Evolutionary conservation across 2,888 invertebrate species (phyloP).

Genomic region (Prostheceraeus crozeri): DNA sequence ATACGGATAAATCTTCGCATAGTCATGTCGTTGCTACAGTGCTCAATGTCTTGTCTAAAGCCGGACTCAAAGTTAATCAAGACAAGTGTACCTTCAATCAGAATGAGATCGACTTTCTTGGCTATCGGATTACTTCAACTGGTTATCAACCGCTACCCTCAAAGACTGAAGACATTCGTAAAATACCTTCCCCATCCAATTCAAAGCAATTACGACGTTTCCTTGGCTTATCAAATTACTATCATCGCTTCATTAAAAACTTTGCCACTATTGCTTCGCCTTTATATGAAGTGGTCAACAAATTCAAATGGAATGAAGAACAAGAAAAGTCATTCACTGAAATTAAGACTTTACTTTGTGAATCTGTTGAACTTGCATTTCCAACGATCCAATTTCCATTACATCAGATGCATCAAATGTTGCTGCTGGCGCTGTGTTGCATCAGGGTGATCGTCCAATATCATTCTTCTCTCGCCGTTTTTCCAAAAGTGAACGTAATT

Average conservation of each 20-base stretch:
- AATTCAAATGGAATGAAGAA: constrained; percentile 9
- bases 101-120: not conserved
- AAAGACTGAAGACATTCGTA: no score
- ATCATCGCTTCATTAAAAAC: constrained; percentile 40
- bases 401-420: constrained; percentile 18
- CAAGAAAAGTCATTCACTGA: constrained; percentile 2
- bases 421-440: constrained; percentile 20
- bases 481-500: not conserved
- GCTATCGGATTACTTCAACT: no score
- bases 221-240: constrained; percentile 41
- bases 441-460: constrained; percentile 36
- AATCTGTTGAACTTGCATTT: not conserved
- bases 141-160: no score
- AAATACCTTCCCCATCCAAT: no score
- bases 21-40: not conserved
- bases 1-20: not conserved
- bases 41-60: not conserved
- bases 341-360: not conserved
- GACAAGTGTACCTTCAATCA: not conserved
- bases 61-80: constrained; percentile 7
- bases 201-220: not conserved
- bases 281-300: constrained; percentile 10
- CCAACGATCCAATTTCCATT: not conserved
- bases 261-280: constrained; percentile 27
- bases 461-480: constrained; percentile 37